These are phyloP conservation scores for Mythimna impura DNA, from an alignment of 2,888 invertebrate species.

Conservation along the genomic window DNA sequence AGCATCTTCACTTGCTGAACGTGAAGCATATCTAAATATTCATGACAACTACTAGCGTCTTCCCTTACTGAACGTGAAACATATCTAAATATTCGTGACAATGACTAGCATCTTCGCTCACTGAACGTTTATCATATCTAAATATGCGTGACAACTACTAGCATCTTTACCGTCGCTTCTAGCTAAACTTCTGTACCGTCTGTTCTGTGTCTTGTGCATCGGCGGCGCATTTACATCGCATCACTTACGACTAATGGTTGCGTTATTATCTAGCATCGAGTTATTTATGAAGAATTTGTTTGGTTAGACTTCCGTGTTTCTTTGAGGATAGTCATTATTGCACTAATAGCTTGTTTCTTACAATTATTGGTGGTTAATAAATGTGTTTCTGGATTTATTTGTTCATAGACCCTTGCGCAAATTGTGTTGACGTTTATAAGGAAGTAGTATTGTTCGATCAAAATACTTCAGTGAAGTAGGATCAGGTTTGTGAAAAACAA, in stretches of 20 bases:
- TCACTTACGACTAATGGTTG: slow-evolving; percentile 49
- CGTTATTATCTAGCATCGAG: slow-evolving; percentile 55
- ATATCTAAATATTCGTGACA: too few relatives aligned
- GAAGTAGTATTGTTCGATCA: neutral
- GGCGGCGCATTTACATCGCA: slow-evolving; percentile 42
- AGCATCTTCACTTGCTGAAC: too few relatives aligned
- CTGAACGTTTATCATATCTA: neutral
- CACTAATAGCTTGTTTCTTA: slow-evolving; percentile 5
- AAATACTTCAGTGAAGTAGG: slow-evolving; percentile 2
- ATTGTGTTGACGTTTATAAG: slow-evolving; percentile 20
- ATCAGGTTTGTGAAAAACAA: slow-evolving; percentile 13
- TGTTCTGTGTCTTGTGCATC: neutral
- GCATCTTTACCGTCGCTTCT: too few relatives aligned
- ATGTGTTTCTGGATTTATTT: slow-evolving; percentile 36
- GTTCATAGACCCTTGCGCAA: neutral
- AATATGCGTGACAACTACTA: too few relatives aligned
- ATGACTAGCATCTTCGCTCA: neutral
- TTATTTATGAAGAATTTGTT: slow-evolving; percentile 55
- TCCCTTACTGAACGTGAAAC: too few relatives aligned
- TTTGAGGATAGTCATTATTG: slow-evolving; percentile 10
- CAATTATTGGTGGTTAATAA: slow-evolving; percentile 7
- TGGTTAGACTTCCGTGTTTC: slow-evolving; percentile 43
- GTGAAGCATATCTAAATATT: too few relatives aligned
- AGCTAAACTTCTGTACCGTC: neutral
- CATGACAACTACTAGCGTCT: too few relatives aligned